These are phyloP conservation scores for Calameuta idolon DNA, from an alignment of 2,888 invertebrate species.

Conservation along the genomic window DNA sequence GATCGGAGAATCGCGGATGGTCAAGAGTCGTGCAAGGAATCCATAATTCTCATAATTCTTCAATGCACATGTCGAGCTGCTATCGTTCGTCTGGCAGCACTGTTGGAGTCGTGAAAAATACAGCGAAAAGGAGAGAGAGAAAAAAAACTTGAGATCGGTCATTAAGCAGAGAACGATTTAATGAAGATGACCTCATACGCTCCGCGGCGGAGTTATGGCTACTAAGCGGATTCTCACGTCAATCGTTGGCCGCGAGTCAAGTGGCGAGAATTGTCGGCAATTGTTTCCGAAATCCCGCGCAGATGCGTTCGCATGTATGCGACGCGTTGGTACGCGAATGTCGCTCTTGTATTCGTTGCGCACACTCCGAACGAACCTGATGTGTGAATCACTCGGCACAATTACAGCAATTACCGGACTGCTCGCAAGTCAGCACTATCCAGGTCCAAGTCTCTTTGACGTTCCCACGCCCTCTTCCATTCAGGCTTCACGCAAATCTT, in stretches of 20 bases:
- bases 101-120: not conserved
- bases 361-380: conserved; percentile 49
- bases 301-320: conserved; percentile 51
- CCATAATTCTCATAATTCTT: too few relatives aligned
- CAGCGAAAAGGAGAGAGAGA: conserved; percentile 16
- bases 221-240: conserved; percentile 66
- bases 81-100: conserved; percentile 2
- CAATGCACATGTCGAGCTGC: not conserved
- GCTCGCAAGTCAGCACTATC: conserved; percentile 56
- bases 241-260: conserved; percentile 66
- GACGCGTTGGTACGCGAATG: conserved; percentile 29
- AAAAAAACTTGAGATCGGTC: conserved; percentile 64
- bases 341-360: conserved; percentile 19
- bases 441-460: conserved; percentile 53
- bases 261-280: conserved; percentile 68
- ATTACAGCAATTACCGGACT: conserved; percentile 64
- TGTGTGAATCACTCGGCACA: conserved; percentile 68
- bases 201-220: conserved; percentile 54
- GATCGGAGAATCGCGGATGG: not conserved
- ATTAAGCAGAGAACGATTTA: conserved; percentile 66
- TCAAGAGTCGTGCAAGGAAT: not conserved
- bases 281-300: conserved; percentile 68
- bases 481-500: conserved; percentile 65
- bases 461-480: conserved; percentile 67
- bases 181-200: conserved; percentile 67